These are phyloP conservation scores for Nixonia krombeini DNA, from an alignment of 1,140 invertebrate species.

Conservation along the genomic window DNA sequence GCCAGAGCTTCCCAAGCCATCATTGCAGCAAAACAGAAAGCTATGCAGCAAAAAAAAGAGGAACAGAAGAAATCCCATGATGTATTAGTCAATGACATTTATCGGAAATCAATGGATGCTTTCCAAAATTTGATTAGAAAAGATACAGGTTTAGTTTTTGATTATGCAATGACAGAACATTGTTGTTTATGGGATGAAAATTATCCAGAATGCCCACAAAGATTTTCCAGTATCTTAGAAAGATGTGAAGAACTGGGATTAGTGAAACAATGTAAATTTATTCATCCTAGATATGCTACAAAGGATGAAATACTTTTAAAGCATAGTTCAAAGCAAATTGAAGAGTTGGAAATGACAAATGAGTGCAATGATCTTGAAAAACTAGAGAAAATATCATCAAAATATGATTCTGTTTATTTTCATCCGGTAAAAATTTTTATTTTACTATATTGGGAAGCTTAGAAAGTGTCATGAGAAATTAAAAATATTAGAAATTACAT, in stretches of 20 bases:
- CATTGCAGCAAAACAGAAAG: conserved; percentile 64
- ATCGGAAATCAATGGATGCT: conserved; percentile 76
- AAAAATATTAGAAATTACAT: background rate
- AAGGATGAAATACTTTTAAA: conserved; percentile 80
- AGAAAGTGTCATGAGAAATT: too few relatives aligned
- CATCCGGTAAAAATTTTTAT: conserved; percentile 79
- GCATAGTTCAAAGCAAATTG: conserved; percentile 77
- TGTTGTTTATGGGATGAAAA: conserved; percentile 85
- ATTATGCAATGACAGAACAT: conserved; percentile 84
- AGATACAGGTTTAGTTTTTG: conserved; percentile 84
- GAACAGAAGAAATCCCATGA: conserved; percentile 50
- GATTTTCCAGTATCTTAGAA: conserved; percentile 80
- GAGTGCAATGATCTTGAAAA: conserved; percentile 72
- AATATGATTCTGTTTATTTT: conserved; percentile 90
- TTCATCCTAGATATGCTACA: conserved; percentile 76
- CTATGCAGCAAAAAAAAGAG: conserved; percentile 53
- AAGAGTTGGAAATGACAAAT: conserved; percentile 78
- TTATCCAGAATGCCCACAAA: conserved; percentile 86
- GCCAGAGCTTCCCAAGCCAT: conserved; percentile 62
- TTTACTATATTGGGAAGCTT: too few relatives aligned
- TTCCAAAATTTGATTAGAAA: conserved; percentile 72
- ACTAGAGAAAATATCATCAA: conserved; percentile 81
- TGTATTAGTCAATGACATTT: conserved; percentile 58
- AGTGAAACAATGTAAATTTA: conserved; percentile 77
- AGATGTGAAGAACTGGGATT: conserved; percentile 83